Conservation (phyloP, 2,888 invertebrate genomes). For the Homarus gammarus region DNA sequence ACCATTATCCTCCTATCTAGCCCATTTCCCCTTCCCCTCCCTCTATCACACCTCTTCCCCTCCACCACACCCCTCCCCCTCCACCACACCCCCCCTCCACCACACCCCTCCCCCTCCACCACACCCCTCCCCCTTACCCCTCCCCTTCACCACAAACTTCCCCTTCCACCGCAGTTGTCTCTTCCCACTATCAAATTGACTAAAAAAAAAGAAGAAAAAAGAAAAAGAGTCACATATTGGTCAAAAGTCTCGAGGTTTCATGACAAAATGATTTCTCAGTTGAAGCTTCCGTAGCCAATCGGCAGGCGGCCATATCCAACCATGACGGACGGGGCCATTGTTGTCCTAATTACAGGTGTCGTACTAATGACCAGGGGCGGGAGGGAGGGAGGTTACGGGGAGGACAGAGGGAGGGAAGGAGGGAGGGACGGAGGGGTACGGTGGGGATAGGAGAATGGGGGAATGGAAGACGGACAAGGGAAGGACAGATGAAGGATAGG, state of each 20-base stretch:
- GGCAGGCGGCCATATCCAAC: neutral
- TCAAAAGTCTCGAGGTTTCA: neutral
- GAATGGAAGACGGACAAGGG: neutral
- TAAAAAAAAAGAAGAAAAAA: neutral
- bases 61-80: neutral
- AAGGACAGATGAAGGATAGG: neutral
- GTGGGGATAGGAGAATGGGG: neutral
- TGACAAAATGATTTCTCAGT: neutral
- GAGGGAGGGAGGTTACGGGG: neutral
- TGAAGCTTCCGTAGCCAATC: neutral
- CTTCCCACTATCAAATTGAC: too few species aligned
- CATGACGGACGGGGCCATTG: constrained; percentile 27
- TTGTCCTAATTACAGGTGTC: constrained; percentile 27
- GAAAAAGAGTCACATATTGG: neutral
- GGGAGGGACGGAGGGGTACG: neutral
- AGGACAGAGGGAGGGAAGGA: neutral
- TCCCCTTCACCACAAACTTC: neutral
- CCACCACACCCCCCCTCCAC: too few species aligned
- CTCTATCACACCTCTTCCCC: neutral
- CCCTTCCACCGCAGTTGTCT: neutral
- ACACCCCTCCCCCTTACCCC: neutral
- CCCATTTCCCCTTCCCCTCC: too few species aligned
- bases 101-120: neutral
- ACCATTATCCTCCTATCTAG: too few species aligned
- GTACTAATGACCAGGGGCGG: constrained; percentile 3